Percentiles rank a stretch among this genome's conserved stretches.
phyloP scores from a whole-genome alignment of 1,140 invertebrate genomes.

The Brachionus rubens region DNA sequence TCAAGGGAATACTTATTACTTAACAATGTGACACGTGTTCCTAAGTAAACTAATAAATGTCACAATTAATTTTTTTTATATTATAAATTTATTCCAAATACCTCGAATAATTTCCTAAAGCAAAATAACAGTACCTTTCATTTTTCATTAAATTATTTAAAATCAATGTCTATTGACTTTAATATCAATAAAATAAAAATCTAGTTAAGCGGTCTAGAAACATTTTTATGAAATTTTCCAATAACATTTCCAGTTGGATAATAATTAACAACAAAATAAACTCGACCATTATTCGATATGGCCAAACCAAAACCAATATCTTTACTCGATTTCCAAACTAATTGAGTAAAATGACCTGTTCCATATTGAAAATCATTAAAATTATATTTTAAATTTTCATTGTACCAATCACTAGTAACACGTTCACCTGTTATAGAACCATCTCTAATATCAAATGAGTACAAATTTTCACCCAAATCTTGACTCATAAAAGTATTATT shows the following conservation, averaged over 20 bases:
- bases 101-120: no score
- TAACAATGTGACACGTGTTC: no score
- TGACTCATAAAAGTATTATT: constrained; percentile 57
- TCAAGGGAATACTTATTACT: no score
- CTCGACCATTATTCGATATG: constrained; percentile 64
- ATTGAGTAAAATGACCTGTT: constrained; percentile 57
- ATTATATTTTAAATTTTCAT: constrained; percentile 51
- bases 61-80: no score
- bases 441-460: constrained; percentile 52
- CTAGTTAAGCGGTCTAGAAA: no score
- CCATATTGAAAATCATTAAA: constrained; percentile 70
- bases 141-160: no score
- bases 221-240: constrained; percentile 71
- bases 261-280: constrained; percentile 79
- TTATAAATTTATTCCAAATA: no score
- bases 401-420: constrained; percentile 44
- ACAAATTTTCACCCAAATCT: constrained; percentile 56
- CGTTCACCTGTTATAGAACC: neutral
- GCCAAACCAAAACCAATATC: constrained; percentile 74
- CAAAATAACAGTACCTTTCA: no score
- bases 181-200: no score
- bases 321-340: constrained; percentile 69
- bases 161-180: no score
- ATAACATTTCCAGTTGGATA: constrained; percentile 76
- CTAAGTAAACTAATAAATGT: no score